These are phyloP conservation scores for Microtus ochrogaster DNA, from an alignment of 2,113 vertebrate species.

Conservation along the genomic window DNA sequence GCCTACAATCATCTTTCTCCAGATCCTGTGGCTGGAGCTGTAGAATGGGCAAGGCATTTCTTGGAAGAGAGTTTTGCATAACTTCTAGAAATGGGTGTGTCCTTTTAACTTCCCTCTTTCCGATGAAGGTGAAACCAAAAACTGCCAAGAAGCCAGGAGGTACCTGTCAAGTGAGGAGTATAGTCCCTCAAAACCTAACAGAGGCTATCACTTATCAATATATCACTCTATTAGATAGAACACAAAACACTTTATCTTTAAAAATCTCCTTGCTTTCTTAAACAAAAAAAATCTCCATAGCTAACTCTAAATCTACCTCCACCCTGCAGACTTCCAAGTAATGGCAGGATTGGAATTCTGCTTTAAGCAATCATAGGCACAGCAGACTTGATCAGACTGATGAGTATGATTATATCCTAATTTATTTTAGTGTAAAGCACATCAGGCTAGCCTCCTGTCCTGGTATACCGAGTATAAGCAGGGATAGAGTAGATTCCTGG, in stretches of 20 bases:
- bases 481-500: background rate
- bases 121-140: conserved; percentile 48
- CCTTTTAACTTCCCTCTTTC: conserved; percentile 74
- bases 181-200: conserved; percentile 9
- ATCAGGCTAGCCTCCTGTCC: background rate
- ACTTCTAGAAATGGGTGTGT: conserved; percentile 75
- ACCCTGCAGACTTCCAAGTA: background rate
- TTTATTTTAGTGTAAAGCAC: background rate
- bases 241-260: background rate
- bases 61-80: conserved; percentile 74
- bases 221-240: background rate
- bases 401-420: background rate
- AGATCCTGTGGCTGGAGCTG: conserved; percentile 44
- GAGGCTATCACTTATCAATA: background rate
- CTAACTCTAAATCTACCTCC: background rate
- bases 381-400: background rate
- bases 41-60: conserved; percentile 66
- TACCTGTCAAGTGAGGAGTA: conserved; percentile 42
- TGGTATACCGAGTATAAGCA: background rate
- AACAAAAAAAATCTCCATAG: background rate
- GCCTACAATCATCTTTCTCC: conserved; percentile 54
- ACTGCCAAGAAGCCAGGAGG: conserved; percentile 54
- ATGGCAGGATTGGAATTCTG: background rate
- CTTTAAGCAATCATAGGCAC: background rate
- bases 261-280: background rate